Base-by-base conservation (phyloP, 2,888 invertebrate genomes). In the Agonopterix arenella region DNA sequence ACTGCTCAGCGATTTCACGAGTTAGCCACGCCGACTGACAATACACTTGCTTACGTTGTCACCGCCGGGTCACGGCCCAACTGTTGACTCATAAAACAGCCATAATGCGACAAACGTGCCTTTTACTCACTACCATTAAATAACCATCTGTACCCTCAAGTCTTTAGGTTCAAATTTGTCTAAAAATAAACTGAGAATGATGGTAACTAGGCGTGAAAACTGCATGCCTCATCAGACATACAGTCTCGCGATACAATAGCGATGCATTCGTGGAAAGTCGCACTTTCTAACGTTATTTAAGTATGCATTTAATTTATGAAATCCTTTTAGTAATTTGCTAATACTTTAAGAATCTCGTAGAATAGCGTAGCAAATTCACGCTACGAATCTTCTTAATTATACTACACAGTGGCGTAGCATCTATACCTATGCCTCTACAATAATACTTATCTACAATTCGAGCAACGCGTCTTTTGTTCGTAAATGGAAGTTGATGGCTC, bases 21-120 rank as follows among this genome's bases (percentile, higher is more conserved):
- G 73, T 88, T 86, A 81, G 86, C 70, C 71, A 86, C 84, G 84
- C 70, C 63, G 71, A 84, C 85, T 85, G 88, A 86, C 86, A 88
- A 86, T 85, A 80, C 70, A 69, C 77, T 28, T 28, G 66, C 80
- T 81, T 77, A 78, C 76, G 64, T 66, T 76, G 84, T 84, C 84
- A 76, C 79, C 67, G 70, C 69, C 64, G 69, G 79, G 77, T 78
- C 84, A 80, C 71, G 76, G 77, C 68, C 69, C 67, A 66, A 56
- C 70, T 65, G 65, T 69, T 70, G 70, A 70, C 78, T 79, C 84
- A 75, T 83, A 84, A 84, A 84, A 76, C 62, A 68, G 68, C 66
- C 67, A 62, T 69, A 68, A 66, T 62, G 60, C 62, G 61, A 73
- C 72, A 70, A 71, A 67, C 66, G 66, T 44, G 41, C 37, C 48